Evolutionary conservation across 2,888 invertebrate species (phyloP), one percentile per base, ranked within the genome.

Genomic region (Megaustenia siamemsis): DNA sequence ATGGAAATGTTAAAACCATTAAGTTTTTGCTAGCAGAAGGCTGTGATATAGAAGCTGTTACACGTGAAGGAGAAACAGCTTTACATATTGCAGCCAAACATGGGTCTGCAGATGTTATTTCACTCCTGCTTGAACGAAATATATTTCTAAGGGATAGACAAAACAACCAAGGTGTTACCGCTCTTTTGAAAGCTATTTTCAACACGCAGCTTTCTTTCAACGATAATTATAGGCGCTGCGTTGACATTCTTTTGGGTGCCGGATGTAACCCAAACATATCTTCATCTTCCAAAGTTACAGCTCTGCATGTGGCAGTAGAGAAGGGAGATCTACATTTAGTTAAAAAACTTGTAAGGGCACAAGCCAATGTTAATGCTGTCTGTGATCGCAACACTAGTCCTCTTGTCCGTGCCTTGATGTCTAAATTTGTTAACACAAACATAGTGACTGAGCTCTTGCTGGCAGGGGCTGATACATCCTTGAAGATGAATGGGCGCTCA

Each of bases 261-360:
- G 89, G 90, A 6, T 90, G 90, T 86, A 88, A 92, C 85, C 89
- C 90, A 0, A 91, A 92, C 82, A 86, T 91, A 24, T 86, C 89
- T 56, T 89, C 91, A 4, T 85, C 86, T 43, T 90, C 90, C 4
- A 86, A 88, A 60, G 88, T 91, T 40, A 91, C 92, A 21, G 91
- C 92, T 4, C 86, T 93, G 21, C 92, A 93, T 83, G 86, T 92
- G 12, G 92, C 93, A 28, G 90, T 91, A 6, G 88, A 89, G n/a
- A 90, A 92, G 84, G 90, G 90, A 18, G 90, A 90, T 63, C 83
- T 86, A 1, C 83, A 87, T 10, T 78, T 92, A 56, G 88, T 91
- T 0, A 86, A 88, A 66, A 83, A 89, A 71, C 88, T 92, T 8
- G 76, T 92, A 1, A 86, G 88, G 10, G 89, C 90, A 38, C 90